A percentile compares a stretch with the other conserved stretches of the same genome.
phyloP scores from a whole-genome alignment of 2,888 invertebrate genomes.

The Drosophila vallismaia region DNA sequence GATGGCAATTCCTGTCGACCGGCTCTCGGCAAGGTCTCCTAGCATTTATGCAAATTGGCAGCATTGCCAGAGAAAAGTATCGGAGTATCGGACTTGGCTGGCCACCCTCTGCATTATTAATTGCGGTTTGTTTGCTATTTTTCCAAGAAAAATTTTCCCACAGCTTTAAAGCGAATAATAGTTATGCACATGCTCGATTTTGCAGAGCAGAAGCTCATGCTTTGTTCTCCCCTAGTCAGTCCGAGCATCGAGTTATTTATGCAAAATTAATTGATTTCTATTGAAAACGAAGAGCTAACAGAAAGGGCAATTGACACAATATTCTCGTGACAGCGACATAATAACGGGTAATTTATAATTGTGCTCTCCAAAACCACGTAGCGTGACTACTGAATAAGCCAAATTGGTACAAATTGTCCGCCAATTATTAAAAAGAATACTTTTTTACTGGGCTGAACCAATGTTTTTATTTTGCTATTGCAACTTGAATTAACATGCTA shows the following conservation, averaged over 20 bases:
- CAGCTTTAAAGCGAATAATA: slow-evolving; percentile 58
- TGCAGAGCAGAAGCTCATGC: slow-evolving; percentile 1
- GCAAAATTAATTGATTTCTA: slow-evolving; percentile 74
- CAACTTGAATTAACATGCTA: slow-evolving; percentile 26
- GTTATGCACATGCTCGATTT: slow-evolving; percentile 22
- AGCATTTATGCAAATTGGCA: slow-evolving; percentile 74
- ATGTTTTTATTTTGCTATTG: not conserved
- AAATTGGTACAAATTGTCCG: slow-evolving; percentile 60
- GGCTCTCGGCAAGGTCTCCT: slow-evolving; percentile 27
- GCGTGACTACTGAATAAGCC: slow-evolving; percentile 51
- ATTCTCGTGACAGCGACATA: slow-evolving; percentile 15
- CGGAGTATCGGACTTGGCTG: slow-evolving; percentile 24
- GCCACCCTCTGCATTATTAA: slow-evolving; percentile 65
- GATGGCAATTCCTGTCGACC: not conserved
- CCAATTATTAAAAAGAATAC: slow-evolving; percentile 16
- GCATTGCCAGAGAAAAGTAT: slow-evolving; percentile 24
- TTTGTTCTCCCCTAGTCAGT: slow-evolving; percentile 8
- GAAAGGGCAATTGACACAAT: slow-evolving; percentile 59
- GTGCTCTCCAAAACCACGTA: slow-evolving; percentile 14
- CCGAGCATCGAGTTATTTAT: slow-evolving; percentile 54
- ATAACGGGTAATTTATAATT: slow-evolving; percentile 51
- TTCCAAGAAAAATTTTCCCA: slow-evolving; percentile 46
- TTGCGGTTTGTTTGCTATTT: slow-evolving; percentile 66
- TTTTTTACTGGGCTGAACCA: no score
- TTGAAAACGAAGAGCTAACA: slow-evolving; percentile 52